Evolutionary conservation across 2,797 vertebrate genomes (phyloP), one percentile per base, ranked within the genome.

Genomic region (Pelochelys cantorii): DNA sequence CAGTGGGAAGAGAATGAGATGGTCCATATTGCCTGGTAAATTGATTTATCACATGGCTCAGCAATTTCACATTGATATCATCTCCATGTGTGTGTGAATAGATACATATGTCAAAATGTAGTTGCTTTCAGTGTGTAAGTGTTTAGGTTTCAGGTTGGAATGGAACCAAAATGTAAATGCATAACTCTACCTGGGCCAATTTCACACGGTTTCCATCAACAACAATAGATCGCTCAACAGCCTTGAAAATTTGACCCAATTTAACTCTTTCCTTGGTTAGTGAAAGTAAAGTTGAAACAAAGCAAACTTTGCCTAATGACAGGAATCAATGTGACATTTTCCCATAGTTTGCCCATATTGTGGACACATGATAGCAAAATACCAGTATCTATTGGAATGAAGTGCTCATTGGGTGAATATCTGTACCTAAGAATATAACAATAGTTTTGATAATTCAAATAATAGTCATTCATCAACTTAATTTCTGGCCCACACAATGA

Each of bases 251-350:
- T 86, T 91, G 83, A 48, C 57, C 37, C 15, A 25, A 10, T 77
- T 88, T 87, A 59, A 82, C 68, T 56, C 84, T 27, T 29, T 13
- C 31, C 14, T 83, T 14, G 59, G n/a, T 42, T 90, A 90, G 79
- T 79, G 14, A 88, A 92, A 57, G 42, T 48, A 48, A 7, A 48
- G 42, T 48, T 48, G 42, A 48, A 48, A 48, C 42, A 14, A 54
- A 6, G 56, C 52, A 82, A 77, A 55, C 77, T 84, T 92, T 84
- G 79, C 31, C 59, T 87, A 81, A 87, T 34, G 48, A 29, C 18
- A 60, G 84, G 83, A 48, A 82, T 80, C 82, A 71, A 25, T 42
- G 68, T 89, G 79, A 91, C 93, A 56, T 82, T 79, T 88, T 93
- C 34, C 84, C 1, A 0, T 53, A 54, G 85, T 85, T 88, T 87